Evolutionary conservation across 1,140 invertebrate genomes (phyloP), one percentile per base, ranked within the genome.

Genomic region (Rhynchophorus ferrugineus): DNA sequence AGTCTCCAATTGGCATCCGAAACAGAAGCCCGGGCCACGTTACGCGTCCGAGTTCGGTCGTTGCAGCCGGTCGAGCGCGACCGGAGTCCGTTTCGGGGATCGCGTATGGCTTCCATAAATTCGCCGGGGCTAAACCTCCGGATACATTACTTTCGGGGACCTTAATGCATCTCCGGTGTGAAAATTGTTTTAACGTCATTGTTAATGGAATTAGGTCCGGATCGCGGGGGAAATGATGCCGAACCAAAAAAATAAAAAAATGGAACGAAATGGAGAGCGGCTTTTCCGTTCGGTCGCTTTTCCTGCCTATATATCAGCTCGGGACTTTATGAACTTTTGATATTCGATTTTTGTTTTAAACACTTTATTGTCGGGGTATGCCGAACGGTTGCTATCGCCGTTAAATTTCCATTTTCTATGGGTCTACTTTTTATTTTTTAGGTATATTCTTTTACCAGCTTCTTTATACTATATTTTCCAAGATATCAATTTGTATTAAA

Each of bases 1-100:
- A 59, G 54, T 59, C 56, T 59, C 57, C 57, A 59, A 59, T 59
- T 55, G 57, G 45, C 49, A 45, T 56, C 54, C 49, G 51, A 52
- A 59, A 56, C 57, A 48, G 55, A 56, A 56, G 36, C 55, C 55
- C n/a, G n/a, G 19, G 46, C 45, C 54, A 34, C 54, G 52, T 59
- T 56, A 59, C 52, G 44, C 45, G 49, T 53, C 54, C 44, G 52
- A 59, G 39, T 59, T 59, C 16, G 44, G 47, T 38, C 57, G 50
- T 58, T 58, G 34, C 41, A 45, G 33, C 47, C 54, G 54, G 55
- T 59, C 54, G 42, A 53, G 49, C 49, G 46, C 44, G 48, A 51
- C 54, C 57, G 54, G 56, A 59, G 57, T 56, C 57, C 57, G 55
- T 53, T 56, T 34, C 57, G 50, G 46, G 51, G 52, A 59, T 59